Evolutionary conservation across 1,140 invertebrate genomes (phyloP), one percentile per base, ranked within the genome.

Genomic region (Aethina tumida): DNA sequence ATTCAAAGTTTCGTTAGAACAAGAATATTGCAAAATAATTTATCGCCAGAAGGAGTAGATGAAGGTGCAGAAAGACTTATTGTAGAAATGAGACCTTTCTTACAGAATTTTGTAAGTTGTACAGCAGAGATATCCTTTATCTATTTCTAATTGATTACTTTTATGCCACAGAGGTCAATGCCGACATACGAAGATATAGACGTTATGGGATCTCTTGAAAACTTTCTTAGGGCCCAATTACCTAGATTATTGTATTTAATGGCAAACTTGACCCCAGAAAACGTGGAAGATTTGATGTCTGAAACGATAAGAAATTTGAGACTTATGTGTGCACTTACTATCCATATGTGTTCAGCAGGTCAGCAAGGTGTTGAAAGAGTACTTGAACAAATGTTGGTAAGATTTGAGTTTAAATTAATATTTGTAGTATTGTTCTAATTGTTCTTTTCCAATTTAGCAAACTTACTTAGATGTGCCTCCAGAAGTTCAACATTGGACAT

Each of bases 1-100:
- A 63, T 68, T 7, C 60, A 70, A 32, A 37, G 56, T 4, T 70
- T 73, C 52, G 48, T 73, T 20, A 41, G 66, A 13, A 51, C 53
- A 8, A 47, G 70, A 8, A 57, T 70, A 20, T 53, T 65, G 17
- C 62, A 68, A 13, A 57, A 63, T 17, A 47, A 57, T 9, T 52
- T 42, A n/a, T 52, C 39, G 12, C 43, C 52, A n/a, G 30, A 41
- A 9, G 53, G 53, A 14, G 40, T 59, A 22, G 47, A 55, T 28
- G 38, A 45, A 12, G 55, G 49, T 6, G 52, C 54, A 12, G 55
- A 59, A 20, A 52, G 53, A 39, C 37, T 59, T 6, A 35, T 58
- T 4, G 41, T 17, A 5, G 58, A 60, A 42, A 49, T 57, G 45
- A 48, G 50, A 39, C 53, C 56, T 8, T 46, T 62, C 18, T 39